phyloP scores from a whole-genome alignment of 2,113 vertebrate genomes.

The Petrocephalus microphthalmus region DNA sequence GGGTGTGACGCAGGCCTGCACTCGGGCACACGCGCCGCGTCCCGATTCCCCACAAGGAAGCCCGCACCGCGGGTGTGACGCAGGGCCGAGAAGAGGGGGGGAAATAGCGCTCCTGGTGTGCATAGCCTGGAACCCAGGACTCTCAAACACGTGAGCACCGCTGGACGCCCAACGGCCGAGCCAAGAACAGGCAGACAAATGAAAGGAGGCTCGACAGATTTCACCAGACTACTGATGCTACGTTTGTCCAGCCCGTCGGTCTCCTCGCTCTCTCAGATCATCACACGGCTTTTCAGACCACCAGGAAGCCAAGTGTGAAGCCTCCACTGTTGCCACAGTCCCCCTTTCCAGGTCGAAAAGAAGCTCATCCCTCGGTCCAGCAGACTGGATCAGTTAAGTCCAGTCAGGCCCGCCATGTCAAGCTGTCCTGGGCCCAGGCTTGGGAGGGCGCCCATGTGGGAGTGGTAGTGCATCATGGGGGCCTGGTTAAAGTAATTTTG shows the following conservation, averaged over 20 bases:
- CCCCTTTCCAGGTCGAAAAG: not conserved
- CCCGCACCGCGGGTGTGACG: not conserved
- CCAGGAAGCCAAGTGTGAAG: not conserved
- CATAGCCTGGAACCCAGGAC: too few species aligned
- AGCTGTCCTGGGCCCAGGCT: not conserved
- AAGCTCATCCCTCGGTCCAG: not conserved
- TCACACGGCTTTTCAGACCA: not conserved
- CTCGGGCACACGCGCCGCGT: not conserved
- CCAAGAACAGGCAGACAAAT: not conserved
- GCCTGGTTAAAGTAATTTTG: not conserved
- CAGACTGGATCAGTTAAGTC: not conserved
- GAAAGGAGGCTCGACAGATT: not conserved
- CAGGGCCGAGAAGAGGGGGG: too few species aligned
- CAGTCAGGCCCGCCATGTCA: not conserved
- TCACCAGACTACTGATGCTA: not conserved
- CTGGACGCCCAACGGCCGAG: not conserved
- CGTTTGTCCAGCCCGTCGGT: not conserved
- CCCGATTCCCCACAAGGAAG: not conserved
- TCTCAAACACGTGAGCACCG: not conserved
- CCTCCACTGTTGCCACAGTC: not conserved
- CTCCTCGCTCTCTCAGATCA: not conserved
- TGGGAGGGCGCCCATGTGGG: not conserved
- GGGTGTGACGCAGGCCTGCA: not conserved
- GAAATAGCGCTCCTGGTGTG: too few species aligned
- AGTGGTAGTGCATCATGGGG: not conserved